Percentiles rank a stretch among this genome's conserved stretches.
These are phyloP conservation scores for Pyrgilauda ruficollis DNA, from an alignment of 2,113 vertebrate genomes.

Conservation along the genomic window DNA sequence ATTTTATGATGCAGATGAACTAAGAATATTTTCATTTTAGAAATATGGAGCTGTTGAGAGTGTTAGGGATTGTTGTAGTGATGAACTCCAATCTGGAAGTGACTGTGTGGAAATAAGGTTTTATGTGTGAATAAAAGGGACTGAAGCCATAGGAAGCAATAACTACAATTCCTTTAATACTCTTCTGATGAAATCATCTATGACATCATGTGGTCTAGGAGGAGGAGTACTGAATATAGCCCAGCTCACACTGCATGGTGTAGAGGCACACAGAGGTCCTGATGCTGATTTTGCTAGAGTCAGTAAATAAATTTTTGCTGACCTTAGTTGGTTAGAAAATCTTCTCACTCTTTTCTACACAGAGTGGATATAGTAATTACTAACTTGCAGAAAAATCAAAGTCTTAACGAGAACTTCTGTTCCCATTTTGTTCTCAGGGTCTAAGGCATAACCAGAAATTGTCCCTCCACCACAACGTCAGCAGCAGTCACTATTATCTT, in stretches of 20 bases:
- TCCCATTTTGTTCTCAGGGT: not conserved
- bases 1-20: not conserved
- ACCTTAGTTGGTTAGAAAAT: not conserved
- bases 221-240: not conserved
- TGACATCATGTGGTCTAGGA: not conserved
- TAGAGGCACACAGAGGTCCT: not conserved
- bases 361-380: not conserved
- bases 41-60: not conserved
- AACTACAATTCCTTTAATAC: not conserved
- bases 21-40: not conserved
- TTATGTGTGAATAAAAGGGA: not conserved
- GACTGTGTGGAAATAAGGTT: not conserved
- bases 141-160: not conserved
- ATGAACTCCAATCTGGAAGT: not conserved
- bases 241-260: not conserved
- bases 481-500: not conserved
- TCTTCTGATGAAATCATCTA: not conserved
- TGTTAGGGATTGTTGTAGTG: not conserved
- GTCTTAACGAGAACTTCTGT: not conserved
- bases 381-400: not conserved
- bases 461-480: accelerated
- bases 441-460: not conserved
- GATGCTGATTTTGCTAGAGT: not conserved
- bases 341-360: not conserved
- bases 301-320: not conserved